Percentiles rank a stretch among this genome's conserved stretches.
phyloP scores from a whole-genome alignment of 2,888 invertebrate genomes.

The Oligia fasciuncula region DNA sequence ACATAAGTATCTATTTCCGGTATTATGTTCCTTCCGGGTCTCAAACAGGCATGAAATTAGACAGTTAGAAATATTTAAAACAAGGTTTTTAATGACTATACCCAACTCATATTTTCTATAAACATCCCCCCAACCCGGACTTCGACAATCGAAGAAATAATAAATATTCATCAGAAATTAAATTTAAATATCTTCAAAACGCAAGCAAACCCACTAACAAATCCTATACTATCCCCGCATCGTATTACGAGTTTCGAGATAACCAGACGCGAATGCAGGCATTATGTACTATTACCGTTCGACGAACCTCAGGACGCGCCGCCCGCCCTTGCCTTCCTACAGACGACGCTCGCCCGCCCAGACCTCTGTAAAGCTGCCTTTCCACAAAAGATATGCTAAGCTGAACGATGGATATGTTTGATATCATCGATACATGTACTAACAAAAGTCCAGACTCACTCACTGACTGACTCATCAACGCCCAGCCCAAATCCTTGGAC shows the following conservation, averaged over 20 bases:
- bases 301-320: conserved; percentile 59
- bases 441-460: neutral
- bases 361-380: conserved; percentile 21
- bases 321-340: conserved; percentile 63
- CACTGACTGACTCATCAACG: neutral
- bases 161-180: neutral
- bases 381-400: conserved; percentile 14
- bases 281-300: conserved; percentile 52
- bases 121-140: neutral
- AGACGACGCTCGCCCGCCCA: conserved; percentile 50
- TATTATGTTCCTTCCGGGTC: conserved; percentile 12
- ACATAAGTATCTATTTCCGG: conserved; percentile 2
- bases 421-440: neutral
- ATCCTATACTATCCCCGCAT: neutral
- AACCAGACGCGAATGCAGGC: conserved; percentile 45
- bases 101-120: neutral
- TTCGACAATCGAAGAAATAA: neutral
- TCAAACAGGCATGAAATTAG: neutral
- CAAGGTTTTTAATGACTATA: neutral
- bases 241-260: conserved; percentile 31
- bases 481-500: neutral
- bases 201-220: conserved; percentile 29
- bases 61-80: neutral
- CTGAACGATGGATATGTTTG: neutral
- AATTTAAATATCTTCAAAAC: neutral